phyloP scores from a whole-genome alignment of 2,113 vertebrate genomes.

The Sphyrna mokarran region DNA sequence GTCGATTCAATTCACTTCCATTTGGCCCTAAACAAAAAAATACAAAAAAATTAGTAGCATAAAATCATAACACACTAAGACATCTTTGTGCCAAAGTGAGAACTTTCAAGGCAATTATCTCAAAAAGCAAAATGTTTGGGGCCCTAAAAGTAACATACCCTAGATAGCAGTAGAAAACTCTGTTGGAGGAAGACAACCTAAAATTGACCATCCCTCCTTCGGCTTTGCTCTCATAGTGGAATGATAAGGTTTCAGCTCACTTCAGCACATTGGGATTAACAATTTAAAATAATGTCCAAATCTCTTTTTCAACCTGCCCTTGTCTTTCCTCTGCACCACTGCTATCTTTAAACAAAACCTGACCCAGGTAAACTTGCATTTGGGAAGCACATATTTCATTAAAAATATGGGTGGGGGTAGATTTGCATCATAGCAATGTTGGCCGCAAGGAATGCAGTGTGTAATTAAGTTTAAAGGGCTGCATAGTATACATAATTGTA shows the following conservation, averaged over 20 bases:
- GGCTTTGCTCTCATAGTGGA: not conserved
- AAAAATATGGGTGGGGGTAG: no score
- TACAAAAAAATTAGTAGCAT: not conserved
- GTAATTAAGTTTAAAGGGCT: not conserved
- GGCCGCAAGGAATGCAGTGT: not conserved
- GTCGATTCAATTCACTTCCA: constrained; percentile 65
- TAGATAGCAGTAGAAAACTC: not conserved
- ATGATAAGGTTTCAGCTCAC: not conserved
- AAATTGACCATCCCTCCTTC: not conserved
- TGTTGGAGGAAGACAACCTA: not conserved
- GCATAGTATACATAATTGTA: not conserved
- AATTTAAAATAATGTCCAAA: not conserved
- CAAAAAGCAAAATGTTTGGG: not conserved
- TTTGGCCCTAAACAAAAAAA: constrained; percentile 61
- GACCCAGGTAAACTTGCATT: not conserved
- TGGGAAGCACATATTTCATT: not conserved
- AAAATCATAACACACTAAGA: not conserved
- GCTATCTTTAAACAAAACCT: not conserved
- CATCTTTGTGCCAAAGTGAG: not conserved
- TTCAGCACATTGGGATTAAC: not conserved
- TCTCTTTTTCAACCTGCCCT: not conserved
- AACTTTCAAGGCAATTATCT: not conserved
- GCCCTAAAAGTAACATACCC: not conserved
- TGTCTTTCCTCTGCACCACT: not conserved
- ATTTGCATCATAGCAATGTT: not conserved